These are phyloP conservation scores for Pemphigus obesinymphae DNA, from an alignment of 1,140 invertebrate species.

Conservation along the genomic window DNA sequence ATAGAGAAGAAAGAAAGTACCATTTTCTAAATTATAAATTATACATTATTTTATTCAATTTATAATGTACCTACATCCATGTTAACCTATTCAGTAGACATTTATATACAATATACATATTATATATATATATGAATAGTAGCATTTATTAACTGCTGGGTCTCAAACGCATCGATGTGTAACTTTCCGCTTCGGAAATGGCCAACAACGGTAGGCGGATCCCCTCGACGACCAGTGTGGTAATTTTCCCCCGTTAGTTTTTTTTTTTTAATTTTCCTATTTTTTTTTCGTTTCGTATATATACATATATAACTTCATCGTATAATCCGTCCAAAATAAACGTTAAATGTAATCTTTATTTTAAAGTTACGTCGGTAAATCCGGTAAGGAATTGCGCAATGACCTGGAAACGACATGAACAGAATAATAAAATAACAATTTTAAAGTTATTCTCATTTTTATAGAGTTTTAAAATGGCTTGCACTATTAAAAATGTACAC, in stretches of 20 bases:
- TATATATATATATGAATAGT: too few species aligned
- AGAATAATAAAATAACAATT: neutral
- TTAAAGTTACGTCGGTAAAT: neutral
- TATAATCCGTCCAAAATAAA: neutral
- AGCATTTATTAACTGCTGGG: neutral
- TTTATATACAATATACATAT: too few species aligned
- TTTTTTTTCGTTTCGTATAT: neutral
- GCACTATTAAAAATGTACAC: too few species aligned
- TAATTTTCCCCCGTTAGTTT: neutral
- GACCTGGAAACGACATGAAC: neutral
- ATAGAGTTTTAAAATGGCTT: too few species aligned
- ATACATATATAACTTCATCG: neutral
- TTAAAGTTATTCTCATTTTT: neutral
- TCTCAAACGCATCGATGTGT: slow-evolving; percentile 12
- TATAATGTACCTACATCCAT: neutral
- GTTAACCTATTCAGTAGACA: neutral
- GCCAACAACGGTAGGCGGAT: slow-evolving; percentile 29
- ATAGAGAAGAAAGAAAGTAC: too few species aligned
- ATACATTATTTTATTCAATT: too few species aligned
- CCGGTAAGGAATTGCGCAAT: neutral
- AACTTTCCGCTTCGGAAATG: slow-evolving; percentile 24
- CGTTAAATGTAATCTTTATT: neutral
- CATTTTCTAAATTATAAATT: neutral
- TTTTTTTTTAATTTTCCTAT: neutral
- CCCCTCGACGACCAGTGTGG: neutral